Base-by-base conservation (phyloP, 2,797 vertebrate genomes). In the Microctenopoma stevenorrisi region DNA sequence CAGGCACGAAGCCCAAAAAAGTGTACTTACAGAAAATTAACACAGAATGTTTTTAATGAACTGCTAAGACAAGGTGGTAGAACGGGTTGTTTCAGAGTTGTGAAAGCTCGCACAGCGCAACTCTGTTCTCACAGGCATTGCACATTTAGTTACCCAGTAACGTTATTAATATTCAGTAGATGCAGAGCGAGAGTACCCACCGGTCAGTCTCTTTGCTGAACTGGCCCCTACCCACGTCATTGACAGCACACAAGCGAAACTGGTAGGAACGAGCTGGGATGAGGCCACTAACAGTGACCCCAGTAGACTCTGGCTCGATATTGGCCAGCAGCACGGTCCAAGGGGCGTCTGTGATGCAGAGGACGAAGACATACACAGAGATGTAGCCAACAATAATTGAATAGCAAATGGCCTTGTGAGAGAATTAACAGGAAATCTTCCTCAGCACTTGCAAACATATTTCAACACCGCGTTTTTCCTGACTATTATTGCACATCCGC, bases 131-230 rank as follows among this genome's bases (percentile, higher is more conserved):
- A 5, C 4, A 0, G 63, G 50, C 14, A 54, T 63, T 33, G 1
- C 46, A 53, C 44, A 75, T 68, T 47, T 57, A 67, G 43, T 54
- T 50, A 55, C 28, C 64, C 54, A 68, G 54, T n/a, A 44, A 59
- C 46, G 46, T 60, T 38, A 64, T 60, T 46, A 61, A 61, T 55
- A 70, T 72, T 57, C 59, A 64, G 46, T 0, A 56, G 62, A 66
- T 64, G 54, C 33, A 54, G 33, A 74, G 7, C n/a, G 48, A 25
- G 40, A 44, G 54, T 25, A 46, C 95, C 94, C 82, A 98, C 98
- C 98, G 95, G 75, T 96, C 95, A 0, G 97, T 99, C 90, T 98
- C 97, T 88, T 96, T 96, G 95, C 98, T 99, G 92, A 98, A 97
- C 86, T 98, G 97, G 1, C 98, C 96, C 79, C 95, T 95, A 73